Evolutionary conservation across 2,888 invertebrate genomes (phyloP), one percentile per base, ranked within the genome.

Genomic region (Diplolepis rosae): DNA sequence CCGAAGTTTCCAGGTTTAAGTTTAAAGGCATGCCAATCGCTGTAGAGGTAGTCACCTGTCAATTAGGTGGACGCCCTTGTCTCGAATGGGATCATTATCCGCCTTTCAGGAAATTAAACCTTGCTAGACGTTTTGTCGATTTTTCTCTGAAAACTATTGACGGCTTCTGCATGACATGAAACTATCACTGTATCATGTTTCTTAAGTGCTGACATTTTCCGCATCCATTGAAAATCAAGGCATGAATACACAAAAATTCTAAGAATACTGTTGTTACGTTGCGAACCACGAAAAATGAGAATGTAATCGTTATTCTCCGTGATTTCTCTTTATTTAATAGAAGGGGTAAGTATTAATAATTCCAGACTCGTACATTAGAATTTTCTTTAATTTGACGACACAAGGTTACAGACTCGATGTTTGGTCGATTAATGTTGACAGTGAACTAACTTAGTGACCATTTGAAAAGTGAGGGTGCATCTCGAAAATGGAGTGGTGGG

Each of bases 21-120:
- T 52, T 52, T 52, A 52, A 52, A 28, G 51, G 28, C 51, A 52
- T 52, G 51, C 28, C 51, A 52, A 13, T n/a, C 51, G 51, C 51
- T 52, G 51, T 52, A 52, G n/a, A n/a, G 51, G 51, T 28, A 76
- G 76, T 82, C 82, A 83, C 79, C 85, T 83, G 84, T 85, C 85
- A 86, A 85, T 87, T 85, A 84, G 73, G 74, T 69, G 74, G 56
- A 32, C 30, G 71, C 71, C 75, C 77, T 77, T 69, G 76, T 75
- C 72, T 66, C 76, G 72, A 71, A 77, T 71, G 76, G 69, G 75
- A 81, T 80, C 76, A 75, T 82, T 82, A 83, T 83, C 80, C 78
- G 51, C 45, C 69, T 68, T 67, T 68, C 71, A 75, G 79, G 68
- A 83, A 82, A 82, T 82, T 52, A 52, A 52, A 52, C 27, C 27